A percentile compares a stretch with the other conserved stretches of the same genome.
Conservation (phyloP, 2,797 vertebrate species). For the Sebastiscus albofasciatus region DNA sequence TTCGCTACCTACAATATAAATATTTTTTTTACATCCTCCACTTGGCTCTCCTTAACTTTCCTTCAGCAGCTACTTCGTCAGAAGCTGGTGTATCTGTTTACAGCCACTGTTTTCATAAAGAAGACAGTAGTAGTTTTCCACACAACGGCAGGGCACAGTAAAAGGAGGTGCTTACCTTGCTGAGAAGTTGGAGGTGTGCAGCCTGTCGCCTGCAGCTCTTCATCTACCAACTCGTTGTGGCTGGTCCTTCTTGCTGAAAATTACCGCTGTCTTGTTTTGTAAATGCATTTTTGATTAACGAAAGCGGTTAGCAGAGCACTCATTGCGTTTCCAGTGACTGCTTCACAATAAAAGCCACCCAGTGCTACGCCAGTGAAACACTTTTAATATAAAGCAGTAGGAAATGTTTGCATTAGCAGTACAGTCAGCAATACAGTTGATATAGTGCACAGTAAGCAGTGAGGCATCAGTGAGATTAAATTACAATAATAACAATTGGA, state of each 20-base stretch:
- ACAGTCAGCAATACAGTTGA: not conserved
- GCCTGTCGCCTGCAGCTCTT: not conserved
- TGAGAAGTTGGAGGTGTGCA: not conserved
- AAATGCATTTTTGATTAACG: slow-evolving; percentile 4
- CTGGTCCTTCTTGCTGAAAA: not conserved
- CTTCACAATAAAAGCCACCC: not conserved
- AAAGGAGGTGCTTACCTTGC: not conserved
- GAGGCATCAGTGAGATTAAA: not conserved
- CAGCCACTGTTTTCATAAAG: not conserved
- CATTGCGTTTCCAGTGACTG: not conserved
- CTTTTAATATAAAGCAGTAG: not conserved
- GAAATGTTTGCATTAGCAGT: not conserved
- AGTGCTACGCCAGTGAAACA: not conserved
- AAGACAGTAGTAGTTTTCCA: not conserved
- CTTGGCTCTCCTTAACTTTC: not conserved
- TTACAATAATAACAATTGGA: not conserved
- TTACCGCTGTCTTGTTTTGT: not conserved
- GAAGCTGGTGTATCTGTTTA: not conserved
- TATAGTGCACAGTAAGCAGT: not conserved
- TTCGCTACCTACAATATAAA: not conserved
- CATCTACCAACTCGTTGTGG: not conserved
- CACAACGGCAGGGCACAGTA: not conserved
- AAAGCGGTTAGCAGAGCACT: not conserved
- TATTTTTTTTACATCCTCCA: not conserved
- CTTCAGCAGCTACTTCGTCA: not conserved